Evolutionary conservation across 2,113 vertebrate species (phyloP), one percentile per base, ranked within the genome.

Genomic region (Hyaena hyaena): DNA sequence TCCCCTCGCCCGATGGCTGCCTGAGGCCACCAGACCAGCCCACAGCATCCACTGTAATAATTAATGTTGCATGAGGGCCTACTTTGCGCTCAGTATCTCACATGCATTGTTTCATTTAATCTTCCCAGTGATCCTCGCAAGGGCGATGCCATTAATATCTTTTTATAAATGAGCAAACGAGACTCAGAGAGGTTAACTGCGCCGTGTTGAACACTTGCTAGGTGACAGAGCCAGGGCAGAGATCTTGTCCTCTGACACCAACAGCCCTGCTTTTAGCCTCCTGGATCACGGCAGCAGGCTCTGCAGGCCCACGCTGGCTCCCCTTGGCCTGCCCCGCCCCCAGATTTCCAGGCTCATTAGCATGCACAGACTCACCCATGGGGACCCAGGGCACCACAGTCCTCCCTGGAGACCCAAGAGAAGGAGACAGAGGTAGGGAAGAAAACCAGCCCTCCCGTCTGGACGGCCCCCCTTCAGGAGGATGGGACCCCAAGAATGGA

Each of bases 261-360:
- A 5, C 58, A 9, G 45, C 33, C 43, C 58, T 61, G 66, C 5
- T 15, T 58, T 16, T 26, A 68, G 43, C 17, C 69, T 21, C 92
- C 35, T 0, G 2, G 65, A n/a, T 17, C 24, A 7, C 58, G 3
- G 7, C 48, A 24, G 28, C 31, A 8, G 11, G 33, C 24, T 2
- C 89, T 1, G 58, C 50, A 43, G 7, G 23, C 10, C 69, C 39
- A 19, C 2, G 0, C 39, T 6, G 1, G 24, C 4, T 63, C 4
- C n/a, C 53, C 16, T 1, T 4, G 50, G 8, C n/a, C 63, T 74
- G 28, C 6, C 48, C 21, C 0, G 7, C 21, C 48, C 21, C 17
- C 28, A 39, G 28, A 11, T 21, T 31, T 77, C 43, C 43, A 48
- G 74, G 43, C 43, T 31, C 14, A 7, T 76, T 48, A 48, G 14